Base-by-base conservation (phyloP, 2,797 vertebrate species). In the Anisognathus igniventris region DNA sequence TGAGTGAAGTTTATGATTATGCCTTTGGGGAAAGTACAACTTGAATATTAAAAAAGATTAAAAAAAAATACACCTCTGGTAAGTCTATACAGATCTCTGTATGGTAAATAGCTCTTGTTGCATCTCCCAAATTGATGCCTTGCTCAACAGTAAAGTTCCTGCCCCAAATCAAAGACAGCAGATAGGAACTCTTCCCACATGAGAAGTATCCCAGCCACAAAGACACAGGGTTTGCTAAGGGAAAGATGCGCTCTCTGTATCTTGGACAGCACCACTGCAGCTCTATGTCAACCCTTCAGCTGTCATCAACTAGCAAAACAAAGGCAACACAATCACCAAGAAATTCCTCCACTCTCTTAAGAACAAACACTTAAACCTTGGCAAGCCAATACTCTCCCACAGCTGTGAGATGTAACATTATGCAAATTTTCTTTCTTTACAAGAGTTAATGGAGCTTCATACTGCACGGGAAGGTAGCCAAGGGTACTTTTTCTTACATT, bases 341-440 rank as follows among this genome's bases (percentile, higher is more conserved):
- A 79, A n/a, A 45, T 2, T 74, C 75, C 30, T 30, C 7, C 44
- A 84, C 9, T n/a, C 47, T 60, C 31, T 64, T n/a, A 77, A 45
- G 35, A 81, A 17, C 0, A 6, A 88, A 57, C 10, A 64, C 9
- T 67, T 44, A 64, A 54, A 45, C 14, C 44, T 7, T 15, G 8
- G 65, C 39, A 86, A 88, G 75, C 17, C 30, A 42, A 45, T 33
- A 72, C 3, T 25, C 20, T 58, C 14, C 54, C n/a, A 68, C n/a
- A 85, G 84, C 64, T 91, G 35, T 35, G 14, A 82, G 24, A 87
- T 21, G 10, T 0, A 81, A 65, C 12, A 53, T 45, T 14, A 94
- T 19, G 50, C 35, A 82, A 27, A 54, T 93, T 50, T 82, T 82
- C 37, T 58, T 89, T 75, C 84, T 47, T 91, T 51, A 79, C 35